Conservation (phyloP, 2,113 vertebrate genomes). For the Mormyrus iriodes region DNA sequence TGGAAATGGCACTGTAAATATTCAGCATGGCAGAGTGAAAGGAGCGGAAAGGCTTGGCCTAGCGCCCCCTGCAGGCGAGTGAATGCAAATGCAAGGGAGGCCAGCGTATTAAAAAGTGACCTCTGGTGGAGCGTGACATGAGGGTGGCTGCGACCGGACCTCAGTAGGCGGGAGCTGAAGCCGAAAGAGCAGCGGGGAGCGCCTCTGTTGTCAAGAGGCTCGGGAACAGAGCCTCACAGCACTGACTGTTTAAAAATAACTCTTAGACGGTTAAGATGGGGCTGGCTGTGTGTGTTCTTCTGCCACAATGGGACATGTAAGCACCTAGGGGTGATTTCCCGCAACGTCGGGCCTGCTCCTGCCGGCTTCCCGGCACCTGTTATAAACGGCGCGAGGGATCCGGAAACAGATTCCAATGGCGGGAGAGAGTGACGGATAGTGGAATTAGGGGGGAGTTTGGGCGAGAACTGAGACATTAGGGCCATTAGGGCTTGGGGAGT, state of each 20-base stretch:
- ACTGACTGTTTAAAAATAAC: not conserved
- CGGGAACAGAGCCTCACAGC: not conserved
- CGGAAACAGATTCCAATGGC: not conserved
- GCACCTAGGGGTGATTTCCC: not conserved
- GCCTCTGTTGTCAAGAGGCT: not conserved
- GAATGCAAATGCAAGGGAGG: not conserved
- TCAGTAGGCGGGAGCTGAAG: not conserved
- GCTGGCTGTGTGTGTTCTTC: not conserved
- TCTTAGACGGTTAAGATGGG: not conserved
- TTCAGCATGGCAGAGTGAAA: not conserved
- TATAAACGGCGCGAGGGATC: not conserved
- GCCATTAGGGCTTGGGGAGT: not conserved
- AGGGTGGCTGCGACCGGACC: not conserved
- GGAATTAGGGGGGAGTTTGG: not conserved
- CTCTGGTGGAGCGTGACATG: not conserved
- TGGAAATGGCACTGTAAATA: slow-evolving; percentile 1
- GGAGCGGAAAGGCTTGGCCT: not conserved
- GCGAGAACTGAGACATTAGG: not conserved
- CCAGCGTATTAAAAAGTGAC: not conserved
- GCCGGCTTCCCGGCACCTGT: not conserved
- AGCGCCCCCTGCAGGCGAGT: not conserved
- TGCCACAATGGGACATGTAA: not conserved
- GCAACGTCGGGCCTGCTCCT: not conserved
- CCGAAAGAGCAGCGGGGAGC: not conserved
- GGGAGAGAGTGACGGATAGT: not conserved